A percentile compares a stretch with the other conserved stretches of the same genome.
These are phyloP conservation scores for Peromyscus leucopus DNA, from an alignment of 2,113 vertebrate genomes.

Conservation along the genomic window DNA sequence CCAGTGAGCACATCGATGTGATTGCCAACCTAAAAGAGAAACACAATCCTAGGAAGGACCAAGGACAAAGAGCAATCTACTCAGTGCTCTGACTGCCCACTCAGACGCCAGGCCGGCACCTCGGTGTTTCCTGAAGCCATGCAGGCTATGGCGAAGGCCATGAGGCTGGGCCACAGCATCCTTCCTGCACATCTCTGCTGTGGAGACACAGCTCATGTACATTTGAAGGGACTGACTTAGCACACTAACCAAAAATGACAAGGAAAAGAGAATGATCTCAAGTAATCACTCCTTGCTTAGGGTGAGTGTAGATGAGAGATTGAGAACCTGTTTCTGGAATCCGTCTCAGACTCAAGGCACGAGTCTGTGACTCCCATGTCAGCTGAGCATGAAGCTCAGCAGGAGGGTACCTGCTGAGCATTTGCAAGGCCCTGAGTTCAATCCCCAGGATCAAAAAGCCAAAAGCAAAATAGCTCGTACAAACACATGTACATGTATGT, in stretches of 20 bases:
- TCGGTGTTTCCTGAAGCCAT: background rate
- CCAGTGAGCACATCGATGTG: constrained; percentile 96
- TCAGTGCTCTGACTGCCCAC: background rate
- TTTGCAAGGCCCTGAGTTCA: background rate
- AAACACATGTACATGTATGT: background rate
- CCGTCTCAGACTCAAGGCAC: background rate
- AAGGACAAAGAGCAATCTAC: background rate
- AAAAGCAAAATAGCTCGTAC: background rate
- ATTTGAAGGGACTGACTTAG: constrained; percentile 39
- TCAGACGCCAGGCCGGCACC: background rate
- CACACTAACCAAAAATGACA: background rate
- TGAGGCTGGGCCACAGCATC: background rate
- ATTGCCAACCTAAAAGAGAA: constrained; percentile 94
- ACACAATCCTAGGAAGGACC: background rate
- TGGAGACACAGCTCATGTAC: background rate
- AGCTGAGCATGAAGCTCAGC: background rate
- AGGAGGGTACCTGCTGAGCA: background rate
- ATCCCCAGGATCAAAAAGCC: background rate
- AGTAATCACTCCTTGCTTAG: background rate
- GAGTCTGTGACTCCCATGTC: background rate
- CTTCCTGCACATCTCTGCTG: background rate
- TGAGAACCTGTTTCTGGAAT: constrained; percentile 15
- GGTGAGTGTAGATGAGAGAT: background rate
- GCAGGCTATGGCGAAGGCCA: no score
- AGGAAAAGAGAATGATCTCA: background rate